Base-by-base conservation (phyloP, 2,888 invertebrate species). In the Drosophila putrida region DNA sequence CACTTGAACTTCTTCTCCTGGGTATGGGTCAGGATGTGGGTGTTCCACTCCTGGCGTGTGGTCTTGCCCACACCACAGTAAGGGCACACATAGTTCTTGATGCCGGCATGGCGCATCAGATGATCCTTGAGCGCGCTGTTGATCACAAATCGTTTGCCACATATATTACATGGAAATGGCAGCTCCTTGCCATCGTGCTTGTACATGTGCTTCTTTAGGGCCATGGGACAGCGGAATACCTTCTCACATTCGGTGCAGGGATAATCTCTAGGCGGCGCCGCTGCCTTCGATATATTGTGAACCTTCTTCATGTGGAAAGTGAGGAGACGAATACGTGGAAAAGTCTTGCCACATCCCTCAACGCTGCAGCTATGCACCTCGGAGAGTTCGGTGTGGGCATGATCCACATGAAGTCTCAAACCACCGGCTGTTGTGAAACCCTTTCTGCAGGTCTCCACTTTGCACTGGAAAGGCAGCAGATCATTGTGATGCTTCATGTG, bases 31-130 rank as follows among this genome's bases (percentile, higher is more conserved):
- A 91, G 82, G 4, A 91, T 88, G 59, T 92, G 91, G 1, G 90
- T 90, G 54, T 92, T 91, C 86, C 92, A 88, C 51, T 91, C 91
- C 61, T 91, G 91, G 0, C 91, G 75, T 2, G 91, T 92, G 3
- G 92, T 91, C 59, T 91, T 92, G 2, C 90, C 91, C 10, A 91
- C 90, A 1, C 91, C 92, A 60, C 92, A 92, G 50, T 91, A 91
- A 0, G 92, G 91, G 38, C 92, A 92, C 3, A 92, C 91, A 46
- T 91, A 91, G 64, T 92, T 92, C 66, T 91, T 91, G 20, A 92
- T 91, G 4, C 92, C 92, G 0, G 91, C 91, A 61, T 92, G 92
- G 0, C 92, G 84, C 88, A 91, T 91, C 20, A 91, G 70, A 70
- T 92, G 92, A 61, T 92, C 92, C 60, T 91, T 91, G 2, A 92